A percentile compares a stretch with the other conserved stretches of the same genome.
These are phyloP conservation scores for Pangasius sanitwongsei DNA, from an alignment of 2,797 vertebrate species.

Conservation along the genomic window DNA sequence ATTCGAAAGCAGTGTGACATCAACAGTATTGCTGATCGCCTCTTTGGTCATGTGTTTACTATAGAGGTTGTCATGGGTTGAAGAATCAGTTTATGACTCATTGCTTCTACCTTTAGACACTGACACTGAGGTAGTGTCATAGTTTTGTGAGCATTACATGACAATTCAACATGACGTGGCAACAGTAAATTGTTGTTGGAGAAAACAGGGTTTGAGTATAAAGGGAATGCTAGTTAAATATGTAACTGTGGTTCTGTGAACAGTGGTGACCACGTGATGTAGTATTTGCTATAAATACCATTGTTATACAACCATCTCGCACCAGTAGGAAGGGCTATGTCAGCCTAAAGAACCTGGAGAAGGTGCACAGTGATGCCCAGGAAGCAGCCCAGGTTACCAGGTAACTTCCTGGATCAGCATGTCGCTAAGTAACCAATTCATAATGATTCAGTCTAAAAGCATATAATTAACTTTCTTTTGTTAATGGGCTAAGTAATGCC, in stretches of 20 bases:
- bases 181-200: neutral
- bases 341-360: neutral
- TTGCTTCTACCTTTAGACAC: neutral
- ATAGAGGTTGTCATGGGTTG: neutral
- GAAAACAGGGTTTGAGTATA: neutral
- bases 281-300: neutral
- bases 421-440: neutral
- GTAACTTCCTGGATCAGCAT: neutral
- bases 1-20: neutral
- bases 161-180: neutral
- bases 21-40: neutral
- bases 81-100: neutral
- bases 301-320: neutral
- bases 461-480: constrained; percentile 5
- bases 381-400: neutral
- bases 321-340: neutral
- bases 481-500: neutral
- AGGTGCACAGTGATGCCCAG: neutral
- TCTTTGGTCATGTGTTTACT: neutral
- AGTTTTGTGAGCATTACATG: neutral
- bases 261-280: neutral
- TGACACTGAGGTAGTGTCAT: neutral
- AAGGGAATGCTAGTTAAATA: neutral
- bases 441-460: neutral
- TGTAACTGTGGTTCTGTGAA: neutral